A percentile compares a stretch with the other conserved stretches of the same genome.
Evolutionary conservation across 92 coral and sea anemone genomes (phyloP).

Genomic region (Palythoa heliodiscus): DNA sequence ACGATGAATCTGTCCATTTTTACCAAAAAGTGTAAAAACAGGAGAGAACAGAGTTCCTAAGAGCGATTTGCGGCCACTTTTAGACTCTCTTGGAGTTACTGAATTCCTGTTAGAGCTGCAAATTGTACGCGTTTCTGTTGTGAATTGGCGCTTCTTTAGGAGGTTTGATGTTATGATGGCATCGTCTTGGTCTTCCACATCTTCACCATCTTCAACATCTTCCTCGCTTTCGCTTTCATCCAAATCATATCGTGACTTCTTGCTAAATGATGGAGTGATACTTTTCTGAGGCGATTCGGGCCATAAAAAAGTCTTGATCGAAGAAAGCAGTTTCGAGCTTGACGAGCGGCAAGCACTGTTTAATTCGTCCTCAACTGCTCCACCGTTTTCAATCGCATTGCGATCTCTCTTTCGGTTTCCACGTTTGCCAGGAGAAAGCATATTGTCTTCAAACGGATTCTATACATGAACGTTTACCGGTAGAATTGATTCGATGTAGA

Average conservation of each 20-base stretch:
- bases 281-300: constrained; percentile 79
- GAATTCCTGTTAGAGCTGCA: constrained; percentile 50
- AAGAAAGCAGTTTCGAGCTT: constrained; percentile 84
- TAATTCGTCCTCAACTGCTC: constrained; percentile 41
- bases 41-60: constrained; percentile 98
- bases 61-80: constrained; percentile 85
- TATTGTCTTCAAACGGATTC: constrained; percentile 14
- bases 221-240: constrained; percentile 62
- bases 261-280: constrained; percentile 64
- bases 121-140: constrained; percentile 71
- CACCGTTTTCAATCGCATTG: constrained; percentile 65
- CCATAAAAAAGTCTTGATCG: constrained; percentile 99
- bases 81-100: constrained; percentile 48
- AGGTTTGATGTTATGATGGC: constrained; percentile 89
- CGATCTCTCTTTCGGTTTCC: constrained; percentile 59
- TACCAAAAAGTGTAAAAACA: constrained; percentile 92
- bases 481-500: neutral
- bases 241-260: constrained; percentile 65
- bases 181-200: constrained; percentile 87
- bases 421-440: constrained; percentile 35
- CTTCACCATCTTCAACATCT: constrained; percentile 45
- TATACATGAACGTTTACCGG: constrained; percentile 10
- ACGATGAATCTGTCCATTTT: constrained; percentile 90
- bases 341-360: constrained; percentile 57
- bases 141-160: constrained; percentile 91